Evolutionary conservation across 2,113 vertebrate genomes (phyloP), one percentile per base, ranked within the genome.

Genomic region (Anarhynchus alexandrinus): DNA sequence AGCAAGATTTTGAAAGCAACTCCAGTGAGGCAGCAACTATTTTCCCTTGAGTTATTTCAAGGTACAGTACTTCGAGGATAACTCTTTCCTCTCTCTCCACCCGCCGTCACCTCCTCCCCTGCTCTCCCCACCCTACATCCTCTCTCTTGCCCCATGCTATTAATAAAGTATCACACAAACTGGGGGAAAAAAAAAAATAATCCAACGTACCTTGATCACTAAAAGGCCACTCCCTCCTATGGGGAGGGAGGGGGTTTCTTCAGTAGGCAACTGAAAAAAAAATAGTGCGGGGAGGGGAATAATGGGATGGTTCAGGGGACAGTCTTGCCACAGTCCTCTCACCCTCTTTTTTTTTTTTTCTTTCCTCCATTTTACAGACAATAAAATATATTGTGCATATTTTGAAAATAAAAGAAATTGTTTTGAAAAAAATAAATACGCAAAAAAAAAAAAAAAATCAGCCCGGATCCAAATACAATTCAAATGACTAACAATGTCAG

Each of bases 191-290:
- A 76, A 81, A 81, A 78, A 69, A 84, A 40, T 64, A 95, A 93
- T 54, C 77, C 96, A 96, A 96, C 95, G 2, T 87, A 96, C 79
- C 94, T 97, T 86, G 88, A 95, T 96, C 80, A 86, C 93, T 96
- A 84, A 70, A 94, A 97, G 94, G 90, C 93, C 96, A 93, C 90
- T 96, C 96, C 95, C 95, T 93, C 78, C 86, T 83, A 8, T 19
- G 42, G 78, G 95, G 64, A 91, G 94, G 95, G 86, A 93, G 82
- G 76, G 78, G 94, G 93, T 61, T 94, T 97, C 97, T 97, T 95
- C 97, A 72, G 95, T 22, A 96, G 97, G 85, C 94, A 96, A 96
- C 82, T 96, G 43, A 76, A 58, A 93, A 88, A 86, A 87, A 78
- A 45, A 88, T 34, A 7, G 32, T 20, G 83, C 5, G 2, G 94